Evolutionary conservation across 2,797 vertebrate genomes (phyloP).

Genomic region (Anguilla marmorata): DNA sequence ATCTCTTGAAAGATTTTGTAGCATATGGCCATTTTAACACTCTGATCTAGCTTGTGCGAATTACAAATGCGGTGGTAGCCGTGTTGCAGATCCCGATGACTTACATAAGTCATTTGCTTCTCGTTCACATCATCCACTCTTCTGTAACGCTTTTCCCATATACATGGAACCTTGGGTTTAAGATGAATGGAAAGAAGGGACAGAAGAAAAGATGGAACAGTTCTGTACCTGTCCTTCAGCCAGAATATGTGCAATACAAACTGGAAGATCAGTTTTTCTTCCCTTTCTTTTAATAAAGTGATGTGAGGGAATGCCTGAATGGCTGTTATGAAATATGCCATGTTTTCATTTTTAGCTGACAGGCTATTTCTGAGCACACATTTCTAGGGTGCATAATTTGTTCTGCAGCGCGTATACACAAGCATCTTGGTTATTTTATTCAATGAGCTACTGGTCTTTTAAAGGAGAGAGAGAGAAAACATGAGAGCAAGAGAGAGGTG

Average conservation of each 20-base stretch:
- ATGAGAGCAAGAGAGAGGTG: not conserved
- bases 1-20: slow-evolving; percentile 18
- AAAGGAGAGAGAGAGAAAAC: not conserved
- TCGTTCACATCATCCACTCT: not conserved
- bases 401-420: not conserved
- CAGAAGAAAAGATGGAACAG: not conserved
- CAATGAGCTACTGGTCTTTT: not conserved
- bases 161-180: not conserved
- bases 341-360: slow-evolving; percentile 31
- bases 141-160: not conserved
- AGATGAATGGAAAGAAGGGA: not conserved
- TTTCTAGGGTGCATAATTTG: slow-evolving; percentile 21
- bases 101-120: not conserved
- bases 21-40: not conserved
- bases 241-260: slow-evolving; percentile 6
- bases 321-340: slow-evolving; percentile 22
- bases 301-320: not conserved
- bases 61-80: not conserved
- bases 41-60: not conserved
- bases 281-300: slow-evolving; percentile 16
- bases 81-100: not conserved
- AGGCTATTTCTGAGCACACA: slow-evolving; percentile 14
- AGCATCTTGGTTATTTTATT: slow-evolving; percentile 1
- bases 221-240: slow-evolving; percentile 27
- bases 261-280: not conserved